phyloP scores from a whole-genome alignment of 2,113 vertebrate genomes.

The Chamaea fasciata region DNA sequence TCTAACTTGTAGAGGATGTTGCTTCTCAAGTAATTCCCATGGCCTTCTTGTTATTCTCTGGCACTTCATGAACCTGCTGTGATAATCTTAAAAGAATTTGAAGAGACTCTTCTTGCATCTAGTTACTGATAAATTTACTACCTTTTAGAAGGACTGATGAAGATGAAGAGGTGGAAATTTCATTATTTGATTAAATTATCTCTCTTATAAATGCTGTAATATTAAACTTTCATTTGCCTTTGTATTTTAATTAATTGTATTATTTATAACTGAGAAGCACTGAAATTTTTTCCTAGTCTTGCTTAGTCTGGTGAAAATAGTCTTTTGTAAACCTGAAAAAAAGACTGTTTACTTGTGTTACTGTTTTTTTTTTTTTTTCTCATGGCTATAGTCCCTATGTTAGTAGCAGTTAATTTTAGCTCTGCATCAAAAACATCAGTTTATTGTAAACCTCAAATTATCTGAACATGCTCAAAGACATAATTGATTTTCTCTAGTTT shows the following conservation, averaged over 20 bases:
- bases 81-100: not conserved
- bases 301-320: not conserved
- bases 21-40: not conserved
- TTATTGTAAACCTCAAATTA: not conserved
- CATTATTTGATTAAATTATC: not conserved
- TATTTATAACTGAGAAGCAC: not conserved
- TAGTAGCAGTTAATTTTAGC: not conserved
- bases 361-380: not conserved
- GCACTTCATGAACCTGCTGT: not conserved
- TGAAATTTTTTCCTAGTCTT: not conserved
- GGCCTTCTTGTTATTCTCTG: not conserved
- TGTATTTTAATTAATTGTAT: not conserved
- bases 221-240: not conserved
- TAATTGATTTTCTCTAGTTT: not conserved
- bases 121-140: not conserved
- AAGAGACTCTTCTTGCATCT: not conserved
- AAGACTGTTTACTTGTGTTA: not conserved
- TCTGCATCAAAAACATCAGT: not conserved
- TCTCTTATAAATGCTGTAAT: not conserved
- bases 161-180: not conserved
- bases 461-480: accelerated
- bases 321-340: not conserved
- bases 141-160: not conserved
- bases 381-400: not conserved
- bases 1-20: not conserved